Evolutionary conservation across 2,888 invertebrate species (phyloP).

Genomic region (Beris chalybata): DNA sequence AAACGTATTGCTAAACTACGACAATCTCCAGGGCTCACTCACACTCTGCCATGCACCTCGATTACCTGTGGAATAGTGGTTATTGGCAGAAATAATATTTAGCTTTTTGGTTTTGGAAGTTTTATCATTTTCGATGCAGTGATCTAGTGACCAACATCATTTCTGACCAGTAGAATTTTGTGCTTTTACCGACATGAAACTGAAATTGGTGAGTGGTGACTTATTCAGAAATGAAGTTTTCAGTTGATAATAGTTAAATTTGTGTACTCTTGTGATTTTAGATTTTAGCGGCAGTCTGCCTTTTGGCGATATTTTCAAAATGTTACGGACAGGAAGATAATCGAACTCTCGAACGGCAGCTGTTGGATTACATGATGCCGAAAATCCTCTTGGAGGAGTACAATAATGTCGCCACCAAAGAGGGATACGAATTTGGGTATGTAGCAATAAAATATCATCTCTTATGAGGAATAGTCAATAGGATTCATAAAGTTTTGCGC

Average conservation of each 20-base stretch:
- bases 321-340: slow-evolving; percentile 15
- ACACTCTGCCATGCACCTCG: no score
- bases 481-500: slow-evolving; percentile 4
- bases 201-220: slow-evolving; percentile 29
- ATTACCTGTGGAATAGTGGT: neutral
- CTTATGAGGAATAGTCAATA: neutral
- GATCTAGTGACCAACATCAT: slow-evolving; percentile 16
- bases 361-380: slow-evolving; percentile 47
- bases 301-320: neutral
- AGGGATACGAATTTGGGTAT: slow-evolving; percentile 53
- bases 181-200: neutral
- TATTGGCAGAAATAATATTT: slow-evolving; percentile 2
- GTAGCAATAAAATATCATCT: slow-evolving; percentile 18
- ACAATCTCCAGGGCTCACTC: no score
- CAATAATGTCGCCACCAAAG: slow-evolving; percentile 45
- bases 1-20: no score
- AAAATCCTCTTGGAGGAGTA: slow-evolving; percentile 48
- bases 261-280: neutral
- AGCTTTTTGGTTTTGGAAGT: slow-evolving; percentile 9
- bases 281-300: slow-evolving; percentile 18
- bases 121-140: slow-evolving; percentile 19
- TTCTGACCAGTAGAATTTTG: neutral
- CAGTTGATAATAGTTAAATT: neutral
- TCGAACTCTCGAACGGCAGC: slow-evolving; percentile 36
- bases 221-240: neutral